Percentiles rank a stretch among this genome's conserved stretches.
These are phyloP conservation scores for Lasiurus borealis DNA, from an alignment of 2,113 vertebrate species.

Conservation along the genomic window DNA sequence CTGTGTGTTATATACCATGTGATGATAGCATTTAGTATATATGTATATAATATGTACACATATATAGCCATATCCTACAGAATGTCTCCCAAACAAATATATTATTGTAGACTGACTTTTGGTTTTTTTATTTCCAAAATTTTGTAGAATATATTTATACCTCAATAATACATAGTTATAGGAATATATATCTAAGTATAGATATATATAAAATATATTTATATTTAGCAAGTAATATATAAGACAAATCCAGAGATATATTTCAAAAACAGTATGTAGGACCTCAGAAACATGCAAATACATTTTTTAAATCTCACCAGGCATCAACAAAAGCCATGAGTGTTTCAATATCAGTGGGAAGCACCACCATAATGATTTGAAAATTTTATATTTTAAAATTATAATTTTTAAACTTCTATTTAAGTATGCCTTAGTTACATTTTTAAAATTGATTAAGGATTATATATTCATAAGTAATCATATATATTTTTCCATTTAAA, in stretches of 20 bases:
- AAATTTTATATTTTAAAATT: neutral
- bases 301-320: constrained; percentile 23
- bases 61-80: neutral
- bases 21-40: neutral
- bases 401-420: neutral
- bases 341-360: neutral
- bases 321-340: neutral
- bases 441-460: neutral
- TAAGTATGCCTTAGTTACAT: neutral
- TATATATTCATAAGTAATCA: neutral
- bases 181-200: neutral
- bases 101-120: neutral
- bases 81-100: neutral
- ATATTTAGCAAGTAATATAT: neutral
- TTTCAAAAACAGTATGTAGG: neutral
- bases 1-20: neutral
- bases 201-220: neutral
- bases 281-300: constrained; percentile 4
- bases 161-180: neutral
- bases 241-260: constrained; percentile 8
- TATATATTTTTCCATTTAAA: constrained; percentile 26
- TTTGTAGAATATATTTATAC: neutral
- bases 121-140: neutral
- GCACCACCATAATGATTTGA: neutral
- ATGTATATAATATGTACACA: neutral